phyloP scores from a whole-genome alignment of 1,140 invertebrate species.

The Drosophila littoralis region DNA sequence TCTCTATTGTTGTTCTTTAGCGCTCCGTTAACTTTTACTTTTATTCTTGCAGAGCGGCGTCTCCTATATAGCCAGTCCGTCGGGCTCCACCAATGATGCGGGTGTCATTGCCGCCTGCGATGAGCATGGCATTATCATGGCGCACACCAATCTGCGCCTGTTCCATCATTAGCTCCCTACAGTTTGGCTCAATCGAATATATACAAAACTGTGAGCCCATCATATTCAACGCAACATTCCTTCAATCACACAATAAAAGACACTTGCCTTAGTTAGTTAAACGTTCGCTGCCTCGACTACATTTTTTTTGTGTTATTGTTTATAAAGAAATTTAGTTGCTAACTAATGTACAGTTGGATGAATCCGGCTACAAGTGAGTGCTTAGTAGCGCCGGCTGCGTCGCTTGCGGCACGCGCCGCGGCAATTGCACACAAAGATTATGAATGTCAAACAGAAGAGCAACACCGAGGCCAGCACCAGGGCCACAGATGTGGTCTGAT shows the following conservation, averaged over 20 bases:
- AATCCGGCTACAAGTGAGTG: slow-evolving; percentile 14
- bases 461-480: slow-evolving; percentile 86
- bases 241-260: slow-evolving; percentile 41
- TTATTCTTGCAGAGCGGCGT: slow-evolving; percentile 93
- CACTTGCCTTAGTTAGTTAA: slow-evolving; percentile 68
- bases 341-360: slow-evolving; percentile 55
- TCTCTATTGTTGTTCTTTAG: neutral
- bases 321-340: slow-evolving; percentile 67
- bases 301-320: slow-evolving; percentile 50
- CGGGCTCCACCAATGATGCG: slow-evolving; percentile 96
- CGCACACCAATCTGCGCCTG: slow-evolving; percentile 95
- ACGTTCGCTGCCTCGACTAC: slow-evolving; percentile 65
- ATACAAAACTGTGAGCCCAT: neutral
- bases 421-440: slow-evolving; percentile 87
- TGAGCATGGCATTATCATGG: slow-evolving; percentile 94
- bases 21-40: neutral
- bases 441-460: slow-evolving; percentile 86
- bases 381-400: slow-evolving; percentile 63
- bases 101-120: slow-evolving; percentile 96
- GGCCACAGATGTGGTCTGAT: slow-evolving; percentile 86
- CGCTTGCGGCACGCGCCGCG: slow-evolving; percentile 83
- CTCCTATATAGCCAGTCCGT: slow-evolving; percentile 95
- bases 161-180: slow-evolving; percentile 94
- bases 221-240: slow-evolving; percentile 41
- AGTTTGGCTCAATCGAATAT: slow-evolving; percentile 3